Evolutionary conservation across 2,888 invertebrate genomes (phyloP), one percentile per base, ranked within the genome.

Genomic region (Stenodema calcarata): DNA sequence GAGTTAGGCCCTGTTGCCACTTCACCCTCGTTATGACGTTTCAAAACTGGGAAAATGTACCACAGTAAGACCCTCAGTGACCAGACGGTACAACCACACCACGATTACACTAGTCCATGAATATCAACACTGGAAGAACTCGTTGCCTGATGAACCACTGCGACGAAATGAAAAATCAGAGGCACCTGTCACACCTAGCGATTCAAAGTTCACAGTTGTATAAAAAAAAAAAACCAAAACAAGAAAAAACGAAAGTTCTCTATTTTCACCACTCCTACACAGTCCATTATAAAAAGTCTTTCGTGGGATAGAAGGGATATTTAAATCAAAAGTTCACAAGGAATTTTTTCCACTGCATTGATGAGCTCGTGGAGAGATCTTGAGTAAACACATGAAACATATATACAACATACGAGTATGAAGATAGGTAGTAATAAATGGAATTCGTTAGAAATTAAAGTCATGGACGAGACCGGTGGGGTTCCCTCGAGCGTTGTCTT

Each of bases 311-410:
- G 42, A 82, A 70, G 82, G 62, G 82, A 62, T 69, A 23, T 41
- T 69, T 42, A 41, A 69, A 69, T 69, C 35, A 69, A 69, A 82
- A 62, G 70, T 82, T 82, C 62, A 70, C 42, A 70, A 30, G 54
- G 50, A 16, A 69, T 82, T 82, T 82, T 82, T 82, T 82, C 82
- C 82, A 82, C 82, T 41, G 70, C 42, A 54, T 30, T 69, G 82
- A 30, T 35, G 70, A 42, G 82, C 82, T 69, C 16, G 82, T 82
- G 82, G 82, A 82, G 82, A 82, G 82, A 82, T 82, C 82, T 82
- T 82, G 69, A 82, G 70, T 35, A 82, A 70, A 82, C 82, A 82
- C 42, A 70, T 62, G 70, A 82, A 28, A 80, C 47, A 80, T 80
- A 54, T 41, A 41, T 23, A 70, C 69, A 82, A 35, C 35, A 35